Percentiles rank a stretch among this genome's conserved stretches.
phyloP scores from a whole-genome alignment of 2,888 invertebrate genomes.

The Linyphia triangularis region DNA sequence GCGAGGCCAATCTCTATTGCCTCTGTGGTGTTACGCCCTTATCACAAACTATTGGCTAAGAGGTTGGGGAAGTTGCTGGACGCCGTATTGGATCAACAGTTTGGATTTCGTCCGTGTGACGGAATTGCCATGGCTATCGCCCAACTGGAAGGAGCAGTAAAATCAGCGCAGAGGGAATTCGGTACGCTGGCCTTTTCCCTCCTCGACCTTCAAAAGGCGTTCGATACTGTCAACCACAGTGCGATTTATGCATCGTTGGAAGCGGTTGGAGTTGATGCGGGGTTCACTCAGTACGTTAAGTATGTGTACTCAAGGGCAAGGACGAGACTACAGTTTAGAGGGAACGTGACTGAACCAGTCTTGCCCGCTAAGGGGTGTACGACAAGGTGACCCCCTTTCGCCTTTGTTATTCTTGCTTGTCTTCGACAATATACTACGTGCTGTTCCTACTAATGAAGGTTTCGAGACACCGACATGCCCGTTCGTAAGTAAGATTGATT shows the following conservation, averaged over 20 bases:
- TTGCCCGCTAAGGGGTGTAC: neutral
- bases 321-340: neutral
- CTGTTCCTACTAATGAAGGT: neutral
- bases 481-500: neutral
- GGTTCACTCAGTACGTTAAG: neutral
- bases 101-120: neutral
- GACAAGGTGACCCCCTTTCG: constrained; percentile 24
- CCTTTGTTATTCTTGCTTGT: neutral
- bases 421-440: neutral
- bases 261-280: neutral
- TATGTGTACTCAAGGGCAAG: neutral
- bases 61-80: neutral
- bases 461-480: neutral
- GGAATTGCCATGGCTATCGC: neutral
- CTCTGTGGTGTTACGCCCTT: neutral
- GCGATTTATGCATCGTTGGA: neutral
- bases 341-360: neutral
- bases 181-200: neutral
- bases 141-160: neutral
- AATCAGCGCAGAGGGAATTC: neutral
- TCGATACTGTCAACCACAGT: neutral
- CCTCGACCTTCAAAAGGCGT: neutral
- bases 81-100: neutral
- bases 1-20: neutral
- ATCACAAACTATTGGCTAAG: neutral